Evolutionary conservation across 2,113 vertebrate genomes (phyloP).

Genomic region (Monarcha castaneiventris): DNA sequence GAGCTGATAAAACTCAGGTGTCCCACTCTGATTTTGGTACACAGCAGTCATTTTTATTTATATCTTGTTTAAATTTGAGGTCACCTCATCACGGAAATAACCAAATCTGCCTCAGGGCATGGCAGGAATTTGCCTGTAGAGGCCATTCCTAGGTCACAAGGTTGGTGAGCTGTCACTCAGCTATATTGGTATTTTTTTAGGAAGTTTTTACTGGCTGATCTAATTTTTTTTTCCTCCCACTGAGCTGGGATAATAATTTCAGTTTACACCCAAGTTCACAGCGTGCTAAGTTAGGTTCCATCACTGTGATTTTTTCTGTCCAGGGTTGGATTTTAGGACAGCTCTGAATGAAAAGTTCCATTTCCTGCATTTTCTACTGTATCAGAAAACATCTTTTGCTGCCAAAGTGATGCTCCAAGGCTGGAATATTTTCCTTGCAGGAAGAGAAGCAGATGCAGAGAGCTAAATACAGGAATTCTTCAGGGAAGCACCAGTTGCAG

Average conservation of each 20-base stretch:
- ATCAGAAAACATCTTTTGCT: neutral
- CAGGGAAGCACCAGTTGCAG: neutral
- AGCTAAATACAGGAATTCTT: fast-evolving
- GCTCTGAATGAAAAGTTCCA: neutral
- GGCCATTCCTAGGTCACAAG: neutral
- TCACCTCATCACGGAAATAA: neutral
- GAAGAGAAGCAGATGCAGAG: neutral
- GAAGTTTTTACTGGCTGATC: neutral
- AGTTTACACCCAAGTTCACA: neutral
- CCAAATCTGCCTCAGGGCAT: neutral
- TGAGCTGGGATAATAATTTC: neutral
- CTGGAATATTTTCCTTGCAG: neutral
- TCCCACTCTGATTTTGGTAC: fast-evolving
- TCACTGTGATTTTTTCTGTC: neutral
- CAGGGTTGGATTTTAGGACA: neutral
- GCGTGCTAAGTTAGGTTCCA: fast-evolving
- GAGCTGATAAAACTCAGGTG: neutral
- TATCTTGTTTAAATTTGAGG: neutral
- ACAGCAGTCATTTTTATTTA: neutral
- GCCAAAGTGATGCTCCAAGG: neutral
- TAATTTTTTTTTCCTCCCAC: neutral
- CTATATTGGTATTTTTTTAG: fast-evolving
- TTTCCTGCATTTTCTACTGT: neutral
- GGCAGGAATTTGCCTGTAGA: neutral
- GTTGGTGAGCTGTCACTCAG: neutral